Base-by-base conservation (phyloP, 1,140 invertebrate species). In the Papilio polytes region DNA sequence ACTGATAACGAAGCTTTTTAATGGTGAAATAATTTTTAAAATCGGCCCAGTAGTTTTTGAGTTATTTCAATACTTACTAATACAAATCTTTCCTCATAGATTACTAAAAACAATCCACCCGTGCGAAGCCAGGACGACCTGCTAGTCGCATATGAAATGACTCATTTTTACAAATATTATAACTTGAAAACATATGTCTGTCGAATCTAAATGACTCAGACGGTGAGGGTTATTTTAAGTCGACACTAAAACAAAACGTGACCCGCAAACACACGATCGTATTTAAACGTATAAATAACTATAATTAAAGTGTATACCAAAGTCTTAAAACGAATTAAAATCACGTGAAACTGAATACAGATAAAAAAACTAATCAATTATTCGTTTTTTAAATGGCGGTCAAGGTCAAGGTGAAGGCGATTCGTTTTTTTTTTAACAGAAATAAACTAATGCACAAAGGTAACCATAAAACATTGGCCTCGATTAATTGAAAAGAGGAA, bases 391-490 rank as follows among this genome's bases (percentile, higher is more conserved):
- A 63, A 63, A 63, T 63, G 59, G 59, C 59, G 59, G 59, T 63
- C 59, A 63, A 63, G 59, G 59, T 63, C 59, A 63, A 63, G 59
- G 59, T 63, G 59, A 63, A 63, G 59, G 59, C 22, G 59, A 63
- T 63, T 63, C 10, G 59, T 63, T 63, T 26, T 63, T 63, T 63
- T 12, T 56, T 13, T 26, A 26, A 7, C 51, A 56, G 6, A 0
- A 56, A 56, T 56, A 26, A 63, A 63, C 20, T 56, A 22, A 59
- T 63, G 10, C 22, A 26, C 12, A 13, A 63, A 63, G 59, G 59
- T 63, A 63, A 63, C 59, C 59, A 63, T 63, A 63, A 63, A 63
- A 63, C 22, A 63, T 63, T 56, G 18, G 18, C 53, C 53, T 56
- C 20, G 59, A 63, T 63, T 26, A 63, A 63, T 63, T 63, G 20